These are phyloP conservation scores for Meloidogyne hapla DNA, from an alignment of 1,140 invertebrate species.

Conservation along the genomic window DNA sequence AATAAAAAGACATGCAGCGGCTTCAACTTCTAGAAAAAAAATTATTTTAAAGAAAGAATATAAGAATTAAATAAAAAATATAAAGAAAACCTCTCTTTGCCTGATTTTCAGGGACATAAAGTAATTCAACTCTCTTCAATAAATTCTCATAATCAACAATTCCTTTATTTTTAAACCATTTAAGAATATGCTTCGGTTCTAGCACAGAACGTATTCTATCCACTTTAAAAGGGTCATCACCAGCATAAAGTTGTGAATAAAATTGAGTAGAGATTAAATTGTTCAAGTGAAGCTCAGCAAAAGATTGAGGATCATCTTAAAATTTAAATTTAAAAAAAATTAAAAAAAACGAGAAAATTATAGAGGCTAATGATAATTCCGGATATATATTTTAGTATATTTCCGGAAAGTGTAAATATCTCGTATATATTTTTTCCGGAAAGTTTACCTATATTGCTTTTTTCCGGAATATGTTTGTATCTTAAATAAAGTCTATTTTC, in stretches of 20 bases:
- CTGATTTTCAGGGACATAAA: not conserved
- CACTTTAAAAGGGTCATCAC: not conserved
- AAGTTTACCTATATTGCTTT: no score
- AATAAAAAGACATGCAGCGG: constrained; percentile 22
- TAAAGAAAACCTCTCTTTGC: not conserved
- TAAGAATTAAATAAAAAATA: not conserved
- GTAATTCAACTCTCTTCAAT: not conserved
- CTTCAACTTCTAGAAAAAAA: constrained; percentile 14
- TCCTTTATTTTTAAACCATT: constrained; percentile 9
- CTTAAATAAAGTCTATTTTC: no score
- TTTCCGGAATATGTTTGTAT: no score
- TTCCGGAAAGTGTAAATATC: no score
- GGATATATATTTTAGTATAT: no score
- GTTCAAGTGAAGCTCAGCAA: not conserved
- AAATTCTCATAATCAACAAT: constrained; percentile 22
- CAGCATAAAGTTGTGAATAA: constrained; percentile 7
- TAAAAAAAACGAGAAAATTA: no score
- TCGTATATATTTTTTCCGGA: no score
- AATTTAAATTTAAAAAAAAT: not conserved
- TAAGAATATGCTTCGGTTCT: constrained; percentile 26
- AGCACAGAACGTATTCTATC: not conserved
- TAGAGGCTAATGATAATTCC: no score
- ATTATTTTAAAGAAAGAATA: not conserved
- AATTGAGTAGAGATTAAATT: not conserved
- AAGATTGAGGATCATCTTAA: constrained; percentile 14